Base-by-base conservation (phyloP, 1,140 invertebrate genomes). In the Lutraria rhynchaena region DNA sequence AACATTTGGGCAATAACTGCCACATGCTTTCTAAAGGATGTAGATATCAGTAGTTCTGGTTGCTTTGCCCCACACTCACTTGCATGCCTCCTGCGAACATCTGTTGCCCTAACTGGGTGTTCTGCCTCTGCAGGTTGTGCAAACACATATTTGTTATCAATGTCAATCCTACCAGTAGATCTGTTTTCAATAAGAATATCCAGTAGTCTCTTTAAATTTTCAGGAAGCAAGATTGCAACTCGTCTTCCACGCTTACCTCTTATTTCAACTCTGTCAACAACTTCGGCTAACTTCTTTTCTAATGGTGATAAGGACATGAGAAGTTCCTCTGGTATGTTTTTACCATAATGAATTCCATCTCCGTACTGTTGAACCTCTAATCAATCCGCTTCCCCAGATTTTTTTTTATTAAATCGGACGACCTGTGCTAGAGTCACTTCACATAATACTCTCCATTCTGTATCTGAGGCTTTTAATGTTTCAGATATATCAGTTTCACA, bases 1-100 rank as follows among this genome's bases (percentile, higher is more conserved):
- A 85, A 22, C 27, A 85, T 58, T 58, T 86, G 83, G 2, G 69
- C 69, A 3, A 85, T 60, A 17, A 69, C 73, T 2, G 78, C 78
- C 22, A 84, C 65, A 29, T 86, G 85, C 27, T 83, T 86, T 65
- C 83, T 53, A 1, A 86, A 35, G 90, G 90, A 87, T 89, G 91
- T 88, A 91, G 90, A 85, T 90, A 31, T 77, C 22, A 86, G n/a
- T 1, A 67, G 41, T 46, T 83, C 44, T 31, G 82, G 84, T 1
- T 60, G 4, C 37, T 81, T 67, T 27, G 82, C 71, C 0, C 71
- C n/a, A n/a, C 76, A 81, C 13, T 31, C 27, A 1, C 9, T 13
- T 0, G 75, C 61, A 57, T 70, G 74, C n/a, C 67, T 76, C 29
- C 74, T 53, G 0, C 84, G 46, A 4, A 65, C 55, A 74, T 81